Evolutionary conservation across 2,113 vertebrate species (phyloP).

Genomic region (Lates calcarifer): DNA sequence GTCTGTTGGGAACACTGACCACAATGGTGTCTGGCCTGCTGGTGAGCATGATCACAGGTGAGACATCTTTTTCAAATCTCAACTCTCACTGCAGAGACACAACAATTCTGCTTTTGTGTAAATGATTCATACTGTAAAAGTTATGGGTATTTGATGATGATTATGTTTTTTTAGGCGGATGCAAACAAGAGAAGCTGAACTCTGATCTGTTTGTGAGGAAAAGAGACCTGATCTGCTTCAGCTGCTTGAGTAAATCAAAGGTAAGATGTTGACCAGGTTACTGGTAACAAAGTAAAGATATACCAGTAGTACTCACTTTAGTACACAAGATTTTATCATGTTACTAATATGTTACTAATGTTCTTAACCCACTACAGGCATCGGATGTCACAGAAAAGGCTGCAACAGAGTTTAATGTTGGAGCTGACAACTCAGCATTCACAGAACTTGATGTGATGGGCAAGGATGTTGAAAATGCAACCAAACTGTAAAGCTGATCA

Average conservation of each 20-base stretch:
- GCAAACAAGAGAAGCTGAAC: slow-evolving; percentile 76
- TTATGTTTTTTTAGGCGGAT: slow-evolving; percentile 79
- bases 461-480: slow-evolving; percentile 65
- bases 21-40: slow-evolving; percentile 78
- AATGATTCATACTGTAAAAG: not conserved
- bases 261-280: slow-evolving; percentile 59
- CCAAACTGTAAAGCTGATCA: slow-evolving; percentile 68
- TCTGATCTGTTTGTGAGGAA: slow-evolving; percentile 80
- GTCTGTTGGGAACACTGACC: slow-evolving; percentile 75
- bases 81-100: not conserved
- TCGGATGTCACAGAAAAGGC: slow-evolving; percentile 60
- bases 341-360: not conserved
- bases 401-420: slow-evolving; percentile 47
- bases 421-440: slow-evolving; percentile 66
- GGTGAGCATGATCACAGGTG: slow-evolving; percentile 83
- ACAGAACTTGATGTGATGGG: slow-evolving; percentile 48
- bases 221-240: slow-evolving; percentile 80
- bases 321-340: no score
- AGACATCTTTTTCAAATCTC: slow-evolving; percentile 6
- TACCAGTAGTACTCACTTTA: not conserved
- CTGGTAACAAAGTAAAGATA: not conserved
- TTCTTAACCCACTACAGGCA: slow-evolving; percentile 60
- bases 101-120: not conserved
- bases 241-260: slow-evolving; percentile 60
- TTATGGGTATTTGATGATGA: not conserved